Evolutionary conservation across 2,797 vertebrate genomes (phyloP), one percentile per base, ranked within the genome.

Genomic region (Dipus sagitta): DNA sequence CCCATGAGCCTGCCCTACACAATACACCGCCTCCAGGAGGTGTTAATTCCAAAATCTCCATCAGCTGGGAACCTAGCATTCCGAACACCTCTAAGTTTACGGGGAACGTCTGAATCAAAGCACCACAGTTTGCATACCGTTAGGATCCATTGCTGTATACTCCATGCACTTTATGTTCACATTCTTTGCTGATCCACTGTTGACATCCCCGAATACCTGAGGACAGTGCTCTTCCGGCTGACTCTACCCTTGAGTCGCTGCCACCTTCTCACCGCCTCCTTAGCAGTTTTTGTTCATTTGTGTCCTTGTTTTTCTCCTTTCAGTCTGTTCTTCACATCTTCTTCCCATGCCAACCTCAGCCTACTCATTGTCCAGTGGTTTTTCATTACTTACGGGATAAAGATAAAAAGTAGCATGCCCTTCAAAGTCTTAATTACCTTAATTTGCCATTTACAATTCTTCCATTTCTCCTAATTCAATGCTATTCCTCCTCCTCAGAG

Each of bases 211-310:
- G 30, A 52, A 4, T 24, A 26, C 28, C 72, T 54, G 20, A 6
- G 24, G 70, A 42, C 2, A 26, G 14, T 24, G 15, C 10, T 0
- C 1, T 32, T 13, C n/a, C 7, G 28, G 13, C 54, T 86, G 42
- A 11, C 13, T 4, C 9, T 23, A 13, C 10, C 32, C 4, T 1
- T 60, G 11, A 80, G 75, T 71, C 15, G 1, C 38, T 64, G 4
- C 42, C 20, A 0, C n/a, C 58, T 18, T 70, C 13, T 60, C 60
- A 28, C 11, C 14, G 9, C 58, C 20, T 6, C 24, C 67, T 6
- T 30, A 26, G 20, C 1, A 42, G 71, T 47, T 78, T 54, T 21
- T 28, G 38, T 10, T 64, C 1, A 2, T 15, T 8, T 4, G 4
- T n/a, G 13, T 58, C 23, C 67, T 34, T 34, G 0, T 60, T 42